phyloP scores from a whole-genome alignment of 2,113 vertebrate species.

The Dipodomys spectabilis region DNA sequence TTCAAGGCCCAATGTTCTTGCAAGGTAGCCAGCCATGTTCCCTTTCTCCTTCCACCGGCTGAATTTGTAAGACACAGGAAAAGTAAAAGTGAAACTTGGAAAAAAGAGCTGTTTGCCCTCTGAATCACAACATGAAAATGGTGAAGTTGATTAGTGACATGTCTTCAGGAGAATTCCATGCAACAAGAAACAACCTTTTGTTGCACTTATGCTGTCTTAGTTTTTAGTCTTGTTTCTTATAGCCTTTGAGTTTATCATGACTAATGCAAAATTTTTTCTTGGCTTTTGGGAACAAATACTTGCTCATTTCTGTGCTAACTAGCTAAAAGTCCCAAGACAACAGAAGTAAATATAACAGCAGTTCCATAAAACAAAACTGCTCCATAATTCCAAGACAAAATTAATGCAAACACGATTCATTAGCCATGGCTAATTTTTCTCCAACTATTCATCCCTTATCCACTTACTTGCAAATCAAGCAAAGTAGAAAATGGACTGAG shows the following conservation, averaged over 20 bases:
- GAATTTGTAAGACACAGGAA: not conserved
- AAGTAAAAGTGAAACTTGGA: not conserved
- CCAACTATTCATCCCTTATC: not conserved
- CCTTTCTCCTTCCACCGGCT: not conserved
- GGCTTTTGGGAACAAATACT: not conserved
- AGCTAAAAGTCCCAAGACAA: not conserved
- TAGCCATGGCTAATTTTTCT: not conserved
- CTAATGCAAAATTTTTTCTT: not conserved
- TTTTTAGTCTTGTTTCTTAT: not conserved
- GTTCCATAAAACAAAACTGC: not conserved
- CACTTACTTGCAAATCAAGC: not conserved
- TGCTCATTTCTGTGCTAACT: not conserved
- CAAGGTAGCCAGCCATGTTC: not conserved
- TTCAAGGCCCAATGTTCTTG: not conserved
- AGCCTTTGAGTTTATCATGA: not conserved
- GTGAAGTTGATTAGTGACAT: not conserved
- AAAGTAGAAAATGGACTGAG: not conserved
- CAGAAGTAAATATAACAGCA: not conserved
- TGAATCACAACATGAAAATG: not conserved
- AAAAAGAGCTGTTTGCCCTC: not conserved
- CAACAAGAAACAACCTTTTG: not conserved
- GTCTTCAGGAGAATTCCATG: not conserved
- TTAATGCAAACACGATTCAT: not conserved
- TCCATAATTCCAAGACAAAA: not conserved
- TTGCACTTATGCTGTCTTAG: not conserved